Conservation (phyloP, 2,888 invertebrate species). For the Troglohyphantes excavatus region DNA sequence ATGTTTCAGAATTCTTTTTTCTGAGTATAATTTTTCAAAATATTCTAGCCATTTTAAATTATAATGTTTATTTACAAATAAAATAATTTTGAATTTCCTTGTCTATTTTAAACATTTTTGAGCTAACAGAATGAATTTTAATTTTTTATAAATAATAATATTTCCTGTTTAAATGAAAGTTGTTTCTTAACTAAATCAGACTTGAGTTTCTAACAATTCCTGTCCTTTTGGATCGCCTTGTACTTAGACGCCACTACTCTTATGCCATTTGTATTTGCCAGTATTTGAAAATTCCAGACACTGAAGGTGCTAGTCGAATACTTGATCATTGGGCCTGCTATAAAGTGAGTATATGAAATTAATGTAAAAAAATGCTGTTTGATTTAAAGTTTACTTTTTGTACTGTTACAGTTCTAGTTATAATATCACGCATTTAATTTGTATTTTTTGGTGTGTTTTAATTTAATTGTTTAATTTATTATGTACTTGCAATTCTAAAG, state of each 20-base stretch:
- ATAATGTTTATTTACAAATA: too few relatives aligned
- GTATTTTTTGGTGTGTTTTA: neutral
- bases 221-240: slow-evolving; percentile 92
- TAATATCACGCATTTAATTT: neutral
- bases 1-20: too few relatives aligned
- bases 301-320: slow-evolving; percentile 91
- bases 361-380: too few relatives aligned
- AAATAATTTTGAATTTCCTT: too few relatives aligned
- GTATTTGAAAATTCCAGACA: slow-evolving; percentile 91
- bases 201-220: slow-evolving; percentile 86
- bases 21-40: too few relatives aligned
- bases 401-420: too few relatives aligned
- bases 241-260: slow-evolving; percentile 93
- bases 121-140: too few relatives aligned
- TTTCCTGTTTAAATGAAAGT: too few relatives aligned
- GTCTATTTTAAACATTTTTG: too few relatives aligned
- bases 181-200: slow-evolving; percentile 69
- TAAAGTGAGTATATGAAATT: slow-evolving; percentile 90
- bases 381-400: too few relatives aligned
- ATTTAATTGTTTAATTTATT: neutral
- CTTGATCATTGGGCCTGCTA: slow-evolving; percentile 98
- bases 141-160: too few relatives aligned
- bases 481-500: neutral
- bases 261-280: slow-evolving; percentile 94
- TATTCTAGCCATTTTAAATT: too few relatives aligned